Percentiles rank a stretch among this genome's conserved stretches.
These are phyloP conservation scores for Pristionchus entomophagus DNA, from an alignment of 2,888 invertebrate species.

Conservation along the genomic window DNA sequence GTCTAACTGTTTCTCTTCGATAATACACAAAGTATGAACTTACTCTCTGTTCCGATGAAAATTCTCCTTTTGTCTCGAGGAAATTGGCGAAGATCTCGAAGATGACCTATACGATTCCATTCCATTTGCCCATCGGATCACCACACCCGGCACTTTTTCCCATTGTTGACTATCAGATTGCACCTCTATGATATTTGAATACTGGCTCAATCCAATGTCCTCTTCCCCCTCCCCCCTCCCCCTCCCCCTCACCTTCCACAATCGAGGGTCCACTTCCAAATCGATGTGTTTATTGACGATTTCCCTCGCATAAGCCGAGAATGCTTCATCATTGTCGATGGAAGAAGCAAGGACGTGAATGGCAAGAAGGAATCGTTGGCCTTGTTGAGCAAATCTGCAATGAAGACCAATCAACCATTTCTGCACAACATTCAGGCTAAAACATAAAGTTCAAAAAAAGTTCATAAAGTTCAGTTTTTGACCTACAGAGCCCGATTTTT, in stretches of 20 bases:
- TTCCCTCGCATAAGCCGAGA: slow-evolving; percentile 15
- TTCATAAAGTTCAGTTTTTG: too few species aligned
- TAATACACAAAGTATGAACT: not conserved
- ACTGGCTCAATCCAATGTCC: not conserved
- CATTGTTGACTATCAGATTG: too few species aligned
- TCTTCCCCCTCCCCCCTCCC: too few species aligned
- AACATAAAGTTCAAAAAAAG: too few species aligned
- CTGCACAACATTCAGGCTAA: too few species aligned
- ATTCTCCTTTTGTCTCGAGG: slow-evolving; percentile 11
- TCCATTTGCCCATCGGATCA: not conserved
- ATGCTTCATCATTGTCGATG: slow-evolving; percentile 30
- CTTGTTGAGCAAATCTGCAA: slow-evolving; percentile 36
- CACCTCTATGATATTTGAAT: not conserved
- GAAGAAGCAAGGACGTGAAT: slow-evolving; percentile 34
- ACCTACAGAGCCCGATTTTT: too few species aligned
- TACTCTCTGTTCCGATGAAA: not conserved
- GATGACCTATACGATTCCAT: not conserved
- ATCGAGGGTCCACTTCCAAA: not conserved
- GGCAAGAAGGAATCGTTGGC: slow-evolving; percentile 17
- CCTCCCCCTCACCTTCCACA: slow-evolving; percentile 11
- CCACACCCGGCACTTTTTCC: not conserved
- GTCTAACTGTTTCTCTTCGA: not conserved
- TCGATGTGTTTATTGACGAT: slow-evolving; percentile 38
- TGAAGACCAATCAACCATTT: too few species aligned
- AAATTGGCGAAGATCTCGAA: slow-evolving; percentile 32